These are phyloP conservation scores for Drosophila vallismaia DNA, from an alignment of 2,888 invertebrate genomes.

Conservation along the genomic window DNA sequence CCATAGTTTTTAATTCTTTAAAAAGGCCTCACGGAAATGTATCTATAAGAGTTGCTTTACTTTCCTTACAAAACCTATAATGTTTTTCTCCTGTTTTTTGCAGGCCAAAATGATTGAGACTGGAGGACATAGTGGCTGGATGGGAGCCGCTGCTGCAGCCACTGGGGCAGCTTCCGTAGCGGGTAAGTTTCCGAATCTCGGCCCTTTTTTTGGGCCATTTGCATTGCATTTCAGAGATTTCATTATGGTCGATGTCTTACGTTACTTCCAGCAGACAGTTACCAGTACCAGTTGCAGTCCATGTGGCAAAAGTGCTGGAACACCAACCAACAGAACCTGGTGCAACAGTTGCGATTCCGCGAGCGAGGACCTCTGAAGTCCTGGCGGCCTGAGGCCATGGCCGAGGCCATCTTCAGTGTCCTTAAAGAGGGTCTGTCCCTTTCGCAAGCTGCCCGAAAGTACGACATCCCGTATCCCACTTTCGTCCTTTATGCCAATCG, in stretches of 20 bases:
- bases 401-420: slow-evolving; percentile 96
- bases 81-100: slow-evolving; percentile 43
- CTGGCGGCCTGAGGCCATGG: slow-evolving; percentile 97
- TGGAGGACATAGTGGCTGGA: slow-evolving; percentile 82
- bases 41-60: neutral
- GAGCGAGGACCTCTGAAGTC: slow-evolving; percentile 96
- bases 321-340: slow-evolving; percentile 94
- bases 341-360: slow-evolving; percentile 94
- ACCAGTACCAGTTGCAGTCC: slow-evolving; percentile 96
- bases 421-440: slow-evolving; percentile 94
- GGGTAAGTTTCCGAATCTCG: slow-evolving; percentile 72
- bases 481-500: slow-evolving; percentile 96
- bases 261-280: slow-evolving; percentile 89
- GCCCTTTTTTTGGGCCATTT: neutral
- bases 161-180: slow-evolving; percentile 82
- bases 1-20: slow-evolving; percentile 35
- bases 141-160: slow-evolving; percentile 82
- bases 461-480: slow-evolving; percentile 97
- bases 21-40: neutral
- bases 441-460: slow-evolving; percentile 95
- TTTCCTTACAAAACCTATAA: slow-evolving; percentile 30
- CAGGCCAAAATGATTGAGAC: slow-evolving; percentile 83
- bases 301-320: slow-evolving; percentile 99
- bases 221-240: slow-evolving; percentile 19
- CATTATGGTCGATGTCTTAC: slow-evolving; percentile 19